A percentile compares a stretch with the other conserved stretches of the same genome.
These are phyloP conservation scores for Mastomys coucha DNA, from an alignment of 2,113 vertebrate species.

Conservation along the genomic window DNA sequence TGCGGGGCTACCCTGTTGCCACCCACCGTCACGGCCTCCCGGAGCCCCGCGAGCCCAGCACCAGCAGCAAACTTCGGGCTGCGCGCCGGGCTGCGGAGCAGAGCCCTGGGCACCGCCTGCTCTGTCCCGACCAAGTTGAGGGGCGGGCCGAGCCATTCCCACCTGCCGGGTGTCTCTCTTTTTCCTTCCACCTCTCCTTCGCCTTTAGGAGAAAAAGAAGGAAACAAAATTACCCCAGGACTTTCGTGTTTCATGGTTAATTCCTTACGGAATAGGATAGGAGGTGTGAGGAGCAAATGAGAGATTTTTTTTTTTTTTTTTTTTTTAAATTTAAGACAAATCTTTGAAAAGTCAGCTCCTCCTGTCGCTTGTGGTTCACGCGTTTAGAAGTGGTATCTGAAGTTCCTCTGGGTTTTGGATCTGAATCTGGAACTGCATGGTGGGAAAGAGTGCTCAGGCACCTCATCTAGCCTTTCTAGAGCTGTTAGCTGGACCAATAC, in stretches of 20 bases:
- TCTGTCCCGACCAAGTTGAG: background rate
- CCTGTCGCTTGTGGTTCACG: background rate
- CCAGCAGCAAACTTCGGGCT: conserved; percentile 25
- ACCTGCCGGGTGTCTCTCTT: background rate
- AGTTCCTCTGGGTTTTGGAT: conserved; percentile 41
- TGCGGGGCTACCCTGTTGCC: background rate
- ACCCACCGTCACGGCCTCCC: background rate
- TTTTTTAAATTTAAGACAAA: background rate
- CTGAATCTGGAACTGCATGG: background rate
- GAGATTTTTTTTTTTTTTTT: background rate
- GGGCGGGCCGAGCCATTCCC: background rate
- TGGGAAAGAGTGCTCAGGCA: background rate
- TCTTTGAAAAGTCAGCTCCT: conserved; percentile 20
- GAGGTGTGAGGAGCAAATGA: background rate
- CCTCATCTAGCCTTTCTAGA: background rate
- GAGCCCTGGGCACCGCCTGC: background rate
- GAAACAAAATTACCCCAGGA: background rate
- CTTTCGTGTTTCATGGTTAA: background rate
- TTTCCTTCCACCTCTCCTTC: background rate
- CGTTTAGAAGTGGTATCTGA: background rate
- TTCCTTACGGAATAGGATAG: background rate
- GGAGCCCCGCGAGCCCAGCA: background rate
- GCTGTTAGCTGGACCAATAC: background rate
- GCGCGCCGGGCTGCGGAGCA: background rate
- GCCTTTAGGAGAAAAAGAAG: background rate